Evolutionary conservation across 2,113 vertebrate genomes (phyloP), one percentile per base, ranked within the genome.

Genomic region (Cacatua alba): DNA sequence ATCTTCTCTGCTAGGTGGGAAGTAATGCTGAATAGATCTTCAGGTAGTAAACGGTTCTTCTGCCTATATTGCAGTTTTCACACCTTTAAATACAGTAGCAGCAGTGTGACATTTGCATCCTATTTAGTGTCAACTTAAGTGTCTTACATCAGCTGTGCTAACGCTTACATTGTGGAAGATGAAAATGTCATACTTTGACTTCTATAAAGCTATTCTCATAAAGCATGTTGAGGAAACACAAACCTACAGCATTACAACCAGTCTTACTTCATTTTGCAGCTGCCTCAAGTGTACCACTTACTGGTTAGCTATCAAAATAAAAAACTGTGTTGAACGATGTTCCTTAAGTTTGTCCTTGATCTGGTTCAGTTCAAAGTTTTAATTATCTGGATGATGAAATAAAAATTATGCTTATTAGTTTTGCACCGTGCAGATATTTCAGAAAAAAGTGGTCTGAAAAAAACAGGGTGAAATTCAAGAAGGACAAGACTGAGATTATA

Each of bases 321-420:
- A 91, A 87, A 82, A 24, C 43, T 60, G 28, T 55, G 65, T 16
- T 92, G 18, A 90, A 28, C 0, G 0, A 8, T 33, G 80, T 83
- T 84, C 94, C 55, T 86, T 16, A 78, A 48, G 18, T 89, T 95
- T 87, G 95, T 81, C 95, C 95, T 97, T 97, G 96, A 96, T 97
- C 96, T 96, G 89, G 77, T 97, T 96, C 91, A 84, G 14, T 95
- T 95, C 84, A 11, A 43, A 71, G 72, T 79, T 97, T 96, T 95
- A 97, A 97, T 96, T 97, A 95, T 69, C 89, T 95, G 44, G 72
- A 37, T 86, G 89, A 79, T 94, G 95, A 82, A 95, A 89, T 95
- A 78, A 94, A 89, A 78, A 51, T 5, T 6, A 33, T 23, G 17
- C 72, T 86, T 81, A 96, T 94, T 92, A 97, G 84, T 89, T 78